These are phyloP conservation scores for Porites rus DNA, from an alignment of 92 coral and sea anemone species.

Conservation along the genomic window DNA sequence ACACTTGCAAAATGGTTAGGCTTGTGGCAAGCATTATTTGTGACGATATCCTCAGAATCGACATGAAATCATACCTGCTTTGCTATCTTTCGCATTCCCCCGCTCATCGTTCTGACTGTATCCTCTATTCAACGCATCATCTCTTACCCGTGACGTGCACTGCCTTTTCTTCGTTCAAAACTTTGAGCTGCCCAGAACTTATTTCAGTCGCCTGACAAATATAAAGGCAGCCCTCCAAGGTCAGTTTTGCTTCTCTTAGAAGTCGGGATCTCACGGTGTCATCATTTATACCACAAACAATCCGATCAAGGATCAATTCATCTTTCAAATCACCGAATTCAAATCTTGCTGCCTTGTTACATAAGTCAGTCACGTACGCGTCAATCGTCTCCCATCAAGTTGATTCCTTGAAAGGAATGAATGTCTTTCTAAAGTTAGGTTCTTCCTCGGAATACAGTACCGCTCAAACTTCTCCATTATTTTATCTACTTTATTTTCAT, in stretches of 20 bases:
- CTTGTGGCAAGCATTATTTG: not conserved
- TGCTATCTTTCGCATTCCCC: not conserved
- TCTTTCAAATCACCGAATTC: conserved; percentile 46
- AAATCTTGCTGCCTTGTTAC: conserved; percentile 43
- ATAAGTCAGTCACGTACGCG: conserved; percentile 44
- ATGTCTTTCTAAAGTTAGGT: conserved; percentile 34
- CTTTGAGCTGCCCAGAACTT: not conserved
- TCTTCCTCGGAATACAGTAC: conserved; percentile 49
- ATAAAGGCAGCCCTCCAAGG: conserved; percentile 37
- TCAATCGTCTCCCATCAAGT: conserved; percentile 46
- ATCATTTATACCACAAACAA: conserved; percentile 48
- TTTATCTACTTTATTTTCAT: conserved; percentile 8
- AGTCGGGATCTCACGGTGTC: conserved; percentile 41
- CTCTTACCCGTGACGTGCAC: not conserved
- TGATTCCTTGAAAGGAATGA: conserved; percentile 40
- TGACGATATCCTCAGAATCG: not conserved
- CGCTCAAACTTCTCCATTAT: conserved; percentile 30
- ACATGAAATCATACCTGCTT: not conserved
- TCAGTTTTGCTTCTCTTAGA: conserved; percentile 54
- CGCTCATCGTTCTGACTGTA: not conserved
- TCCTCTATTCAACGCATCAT: not conserved
- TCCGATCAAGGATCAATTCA: conserved; percentile 44
- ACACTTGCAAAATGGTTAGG: not conserved
- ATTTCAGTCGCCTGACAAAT: not conserved
- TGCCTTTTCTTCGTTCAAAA: not conserved